Evolutionary conservation across 2,888 invertebrate genomes (phyloP), one percentile per base, ranked within the genome.

Genomic region (Blera fallax): DNA sequence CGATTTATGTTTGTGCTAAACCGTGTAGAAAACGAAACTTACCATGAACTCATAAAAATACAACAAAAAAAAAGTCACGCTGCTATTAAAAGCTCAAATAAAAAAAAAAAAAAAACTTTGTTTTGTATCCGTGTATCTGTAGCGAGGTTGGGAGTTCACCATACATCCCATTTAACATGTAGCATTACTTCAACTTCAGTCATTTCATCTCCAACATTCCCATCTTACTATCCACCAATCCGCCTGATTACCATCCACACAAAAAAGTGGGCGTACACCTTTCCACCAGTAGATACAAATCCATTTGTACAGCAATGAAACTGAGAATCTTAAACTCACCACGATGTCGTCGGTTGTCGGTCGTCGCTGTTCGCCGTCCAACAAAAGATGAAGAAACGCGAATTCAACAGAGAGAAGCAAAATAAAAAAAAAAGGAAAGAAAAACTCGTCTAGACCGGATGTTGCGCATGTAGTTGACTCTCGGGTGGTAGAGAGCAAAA

Each of bases 381-480:
- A 45, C 40, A 64, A 43, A 69, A 79, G 79, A 62, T 69, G 74
- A 84, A 70, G 80, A 80, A 69, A 70, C 69, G 18, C 8, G 29
- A 48, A 27, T 69, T 45, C 65, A 60, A 65, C 40, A 60, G 54
- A 60, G 27, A 27, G 16, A 14, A 29, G 8, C 40, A 54, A 14
- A 2, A 5, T 32, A 24, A 56, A 1, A 34, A 54, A 52, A 11
- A 45, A 18, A 72, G 27, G 40, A 58, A 40, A 27, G 37, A 29
- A 18, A 74, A 67, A 85, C 85, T 60, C 40, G 85, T 85, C 85
- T 85, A 85, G 85, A 85, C 85, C 85, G 85, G 85, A 85, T 81
- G 85, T 77, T 80, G 76, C 76, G 76, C 85, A 81, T 72, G 72
- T 81, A 72, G 76, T 72, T 27, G 34, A 50, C 50, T 32, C 8